Evolutionary conservation across 2,888 invertebrate genomes (phyloP).

Genomic region (Chloroclysta siterata): DNA sequence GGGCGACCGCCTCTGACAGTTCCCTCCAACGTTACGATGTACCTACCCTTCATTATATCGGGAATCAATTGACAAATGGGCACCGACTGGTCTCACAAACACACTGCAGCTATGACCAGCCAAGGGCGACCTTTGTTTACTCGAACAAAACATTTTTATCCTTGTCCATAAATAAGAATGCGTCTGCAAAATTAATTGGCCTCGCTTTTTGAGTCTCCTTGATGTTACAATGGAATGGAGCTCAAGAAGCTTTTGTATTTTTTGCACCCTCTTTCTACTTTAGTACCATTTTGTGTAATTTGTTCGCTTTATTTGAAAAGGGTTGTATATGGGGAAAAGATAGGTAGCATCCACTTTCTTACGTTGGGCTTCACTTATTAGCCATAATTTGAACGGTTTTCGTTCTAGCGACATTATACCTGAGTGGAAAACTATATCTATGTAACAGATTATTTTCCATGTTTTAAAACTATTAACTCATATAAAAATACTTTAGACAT

Average conservation of each 20-base stretch:
- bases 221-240: conserved; percentile 44
- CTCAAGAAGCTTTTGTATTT: conserved; percentile 41
- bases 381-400: background rate
- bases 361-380: conserved; percentile 3
- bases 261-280: conserved; percentile 25
- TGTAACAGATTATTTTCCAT: too few species aligned
- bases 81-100: conserved; percentile 53
- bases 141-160: conserved; percentile 59
- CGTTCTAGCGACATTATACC: background rate
- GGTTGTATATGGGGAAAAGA: conserved; percentile 28
- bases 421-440: too few species aligned
- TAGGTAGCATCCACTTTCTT: conserved; percentile 5
- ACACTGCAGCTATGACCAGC: conserved; percentile 47
- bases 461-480: too few species aligned
- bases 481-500: too few species aligned
- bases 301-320: conserved; percentile 28
- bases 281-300: conserved; percentile 30
- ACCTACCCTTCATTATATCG: conserved; percentile 83
- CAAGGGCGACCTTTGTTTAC: conserved; percentile 61
- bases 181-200: conserved; percentile 56
- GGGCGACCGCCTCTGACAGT: conserved; percentile 77
- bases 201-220: conserved; percentile 45
- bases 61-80: conserved; percentile 83
- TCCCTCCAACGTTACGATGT: conserved; percentile 76
- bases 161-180: conserved; percentile 47